These are phyloP conservation scores for Eulimnadia texana DNA, from an alignment of 1,140 invertebrate genomes.

Conservation along the genomic window DNA sequence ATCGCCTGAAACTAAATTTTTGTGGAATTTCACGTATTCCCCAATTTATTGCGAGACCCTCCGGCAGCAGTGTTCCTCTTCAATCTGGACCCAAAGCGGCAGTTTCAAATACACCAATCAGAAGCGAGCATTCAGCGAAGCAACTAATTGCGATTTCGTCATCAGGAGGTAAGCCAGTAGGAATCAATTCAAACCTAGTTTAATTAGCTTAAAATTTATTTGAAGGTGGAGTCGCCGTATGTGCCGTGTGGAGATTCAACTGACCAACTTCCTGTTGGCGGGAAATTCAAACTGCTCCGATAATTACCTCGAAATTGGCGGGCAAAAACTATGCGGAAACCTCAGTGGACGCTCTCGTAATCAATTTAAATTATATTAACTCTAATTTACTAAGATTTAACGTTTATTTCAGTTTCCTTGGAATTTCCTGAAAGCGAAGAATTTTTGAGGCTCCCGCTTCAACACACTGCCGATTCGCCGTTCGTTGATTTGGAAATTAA, in stretches of 20 bases:
- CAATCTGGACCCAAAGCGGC: neutral
- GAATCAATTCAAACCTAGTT: neutral
- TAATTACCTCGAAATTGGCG: neutral
- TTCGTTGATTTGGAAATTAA: neutral
- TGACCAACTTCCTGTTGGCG: neutral
- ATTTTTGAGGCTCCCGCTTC: neutral
- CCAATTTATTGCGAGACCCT: neutral
- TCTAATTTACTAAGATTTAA: neutral
- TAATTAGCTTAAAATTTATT: neutral
- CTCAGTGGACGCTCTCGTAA: slow-evolving; percentile 1
- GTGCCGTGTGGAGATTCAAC: neutral
- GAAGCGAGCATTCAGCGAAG: neutral
- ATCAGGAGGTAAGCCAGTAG: neutral
- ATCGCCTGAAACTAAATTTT: neutral
- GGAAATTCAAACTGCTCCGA: neutral
- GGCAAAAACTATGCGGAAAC: neutral
- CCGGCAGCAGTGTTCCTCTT: neutral
- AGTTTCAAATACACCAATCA: slow-evolving; percentile 1
- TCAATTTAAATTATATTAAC: neutral
- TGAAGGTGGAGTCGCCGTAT: slow-evolving; percentile 6
- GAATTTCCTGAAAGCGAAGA: neutral
- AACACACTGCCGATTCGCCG: neutral
- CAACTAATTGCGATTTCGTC: slow-evolving; percentile 4
- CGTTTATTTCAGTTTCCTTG: neutral
- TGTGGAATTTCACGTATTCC: neutral